phyloP scores from a whole-genome alignment of 2,888 invertebrate species.

The Tetropium fuscum region DNA sequence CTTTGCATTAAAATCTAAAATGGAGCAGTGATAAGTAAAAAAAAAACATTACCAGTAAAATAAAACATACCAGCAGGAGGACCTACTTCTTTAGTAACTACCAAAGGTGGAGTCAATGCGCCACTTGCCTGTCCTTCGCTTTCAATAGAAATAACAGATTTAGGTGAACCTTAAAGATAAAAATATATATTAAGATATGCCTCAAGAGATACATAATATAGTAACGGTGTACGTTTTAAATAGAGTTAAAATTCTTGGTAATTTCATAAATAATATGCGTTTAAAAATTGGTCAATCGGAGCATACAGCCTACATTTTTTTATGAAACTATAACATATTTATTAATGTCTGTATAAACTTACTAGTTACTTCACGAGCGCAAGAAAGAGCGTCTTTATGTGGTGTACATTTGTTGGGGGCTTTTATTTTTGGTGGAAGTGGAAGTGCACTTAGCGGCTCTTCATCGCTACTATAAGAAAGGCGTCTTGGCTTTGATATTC shows the following conservation, averaged over 20 bases:
- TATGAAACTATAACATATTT: neutral
- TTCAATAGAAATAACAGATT: neutral
- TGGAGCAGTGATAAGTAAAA: neutral
- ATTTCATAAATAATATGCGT: neutral
- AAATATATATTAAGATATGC: neutral
- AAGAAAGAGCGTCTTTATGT: conserved; percentile 1
- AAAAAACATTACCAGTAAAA: conserved; percentile 5
- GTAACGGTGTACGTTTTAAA: neutral
- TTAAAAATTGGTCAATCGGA: conserved; percentile 4
- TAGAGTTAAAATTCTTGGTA: neutral
- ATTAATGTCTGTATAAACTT: neutral
- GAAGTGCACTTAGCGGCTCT: conserved; percentile 6
- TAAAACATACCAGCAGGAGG: conserved; percentile 3
- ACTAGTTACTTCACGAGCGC: neutral
- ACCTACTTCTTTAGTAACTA: conserved; percentile 1
- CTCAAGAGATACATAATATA: too few species aligned
- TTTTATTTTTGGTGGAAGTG: neutral
- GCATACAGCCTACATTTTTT: neutral
- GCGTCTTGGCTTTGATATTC: neutral
- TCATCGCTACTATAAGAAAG: conserved; percentile 1
- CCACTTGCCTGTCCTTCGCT: neutral
- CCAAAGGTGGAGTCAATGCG: neutral
- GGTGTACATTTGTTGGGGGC: neutral
- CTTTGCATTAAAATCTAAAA: conserved; percentile 3
- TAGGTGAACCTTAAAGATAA: neutral